Evolutionary conservation across 2,113 vertebrate species (phyloP).

Genomic region (Limnothrissa miodon): DNA sequence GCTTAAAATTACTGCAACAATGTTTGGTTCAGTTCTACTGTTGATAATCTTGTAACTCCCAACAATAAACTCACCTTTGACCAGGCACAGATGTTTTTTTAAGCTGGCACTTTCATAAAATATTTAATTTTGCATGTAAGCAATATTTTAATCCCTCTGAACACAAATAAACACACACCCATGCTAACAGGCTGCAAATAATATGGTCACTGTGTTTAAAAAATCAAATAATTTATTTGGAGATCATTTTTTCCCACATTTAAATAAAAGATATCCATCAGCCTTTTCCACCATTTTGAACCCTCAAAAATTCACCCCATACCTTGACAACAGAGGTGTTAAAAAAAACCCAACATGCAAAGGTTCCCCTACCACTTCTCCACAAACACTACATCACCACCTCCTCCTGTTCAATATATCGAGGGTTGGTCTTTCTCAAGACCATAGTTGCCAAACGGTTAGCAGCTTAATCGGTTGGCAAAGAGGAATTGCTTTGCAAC

Average conservation of each 20-base stretch:
- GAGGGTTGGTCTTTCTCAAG: too few relatives aligned
- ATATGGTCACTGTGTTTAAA: slow-evolving; percentile 50
- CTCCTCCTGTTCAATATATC: not conserved
- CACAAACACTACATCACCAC: not conserved
- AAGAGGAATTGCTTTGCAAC: too few relatives aligned
- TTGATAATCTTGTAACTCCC: slow-evolving; percentile 45
- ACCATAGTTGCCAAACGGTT: too few relatives aligned
- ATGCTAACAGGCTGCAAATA: slow-evolving; percentile 59
- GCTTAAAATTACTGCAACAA: slow-evolving; percentile 45
- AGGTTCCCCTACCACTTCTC: not conserved
- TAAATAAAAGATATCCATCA: slow-evolving; percentile 4
- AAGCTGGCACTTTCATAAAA: too few relatives aligned
- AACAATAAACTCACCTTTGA: slow-evolving; percentile 55
- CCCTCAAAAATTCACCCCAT: not conserved
- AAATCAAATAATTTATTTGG: slow-evolving; percentile 21
- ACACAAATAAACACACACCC: slow-evolving; percentile 40
- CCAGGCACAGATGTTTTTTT: not conserved
- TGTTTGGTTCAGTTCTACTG: slow-evolving; percentile 35
- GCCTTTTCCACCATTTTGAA: not conserved
- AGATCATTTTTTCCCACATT: slow-evolving; percentile 10
- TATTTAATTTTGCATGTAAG: too few relatives aligned
- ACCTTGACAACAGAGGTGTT: not conserved
- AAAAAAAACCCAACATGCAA: slow-evolving; percentile 8
- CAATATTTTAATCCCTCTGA: too few relatives aligned
- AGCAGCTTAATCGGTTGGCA: too few relatives aligned